Evolutionary conservation across 2,797 vertebrate genomes (phyloP), one percentile per base, ranked within the genome.

Genomic region (Kryptolebias ocellatus): DNA sequence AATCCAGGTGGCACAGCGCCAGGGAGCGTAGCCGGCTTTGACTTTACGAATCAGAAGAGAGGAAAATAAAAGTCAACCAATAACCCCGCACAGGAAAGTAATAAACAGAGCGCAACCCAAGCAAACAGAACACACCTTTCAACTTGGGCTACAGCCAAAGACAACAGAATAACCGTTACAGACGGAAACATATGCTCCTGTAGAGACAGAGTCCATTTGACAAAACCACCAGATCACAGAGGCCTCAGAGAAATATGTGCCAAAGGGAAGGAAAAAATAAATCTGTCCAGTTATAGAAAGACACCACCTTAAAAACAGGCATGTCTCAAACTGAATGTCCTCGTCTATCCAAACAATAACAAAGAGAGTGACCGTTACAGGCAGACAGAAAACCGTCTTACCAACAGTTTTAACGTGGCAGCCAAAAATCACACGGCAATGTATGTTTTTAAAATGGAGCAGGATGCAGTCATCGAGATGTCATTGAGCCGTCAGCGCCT

Each of bases 51-150:
- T 80, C 70, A 78, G 4, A 69, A 81, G 78, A 64, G 39, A 61
- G 46, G 61, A 47, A 53, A 72, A 51, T 9, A 65, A 54, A 64
- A 42, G 17, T 37, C 44, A 4, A 61, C 64, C 77, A 76, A 70
- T 72, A 58, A 70, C 29, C 58, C 57, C 29, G 52, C 16, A 64
- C 78, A 73, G 83, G 72, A 85, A 82, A 74, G 47, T 67, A 84
- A 85, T 70, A 56, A 14, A 83, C 76, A 42, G 51, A 81, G 80
- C 29, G 67, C 55, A 57, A 76, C 60, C 24, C 8, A 11, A 57
- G 80, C 78, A 82, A 81, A 88, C 78, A 87, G 86, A 90, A 84
- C 89, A 88, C 88, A 90, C 89, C 90, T 91, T 80, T 37, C 49
- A 78, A 31, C 52, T 18, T 86, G 85, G 80, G 24, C 15, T 39